Percentiles rank a stretch among this genome's conserved stretches.
Conservation (phyloP, 1,140 invertebrate genomes). For the Pseudomyrmex concolor region DNA sequence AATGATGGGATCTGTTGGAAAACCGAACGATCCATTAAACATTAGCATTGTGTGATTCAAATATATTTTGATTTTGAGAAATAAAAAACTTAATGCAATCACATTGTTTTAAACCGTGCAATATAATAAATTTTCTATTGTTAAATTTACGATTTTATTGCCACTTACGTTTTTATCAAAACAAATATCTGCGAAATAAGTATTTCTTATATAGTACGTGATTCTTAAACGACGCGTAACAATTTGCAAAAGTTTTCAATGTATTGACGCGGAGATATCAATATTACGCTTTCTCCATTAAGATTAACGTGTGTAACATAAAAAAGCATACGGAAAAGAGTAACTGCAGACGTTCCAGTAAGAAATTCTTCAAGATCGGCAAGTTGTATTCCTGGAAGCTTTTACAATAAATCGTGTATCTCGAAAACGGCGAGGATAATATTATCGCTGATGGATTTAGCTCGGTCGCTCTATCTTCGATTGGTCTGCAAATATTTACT, state of each 20-base stretch:
- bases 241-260: neutral
- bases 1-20: too few species aligned
- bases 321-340: neutral
- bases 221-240: neutral
- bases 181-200: neutral
- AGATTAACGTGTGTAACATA: conserved; percentile 1
- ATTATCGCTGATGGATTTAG: conserved; percentile 54
- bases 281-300: neutral
- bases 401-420: conserved; percentile 50
- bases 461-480: conserved; percentile 44
- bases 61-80: neutral
- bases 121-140: neutral
- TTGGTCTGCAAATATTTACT: conserved; percentile 58
- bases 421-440: conserved; percentile 37
- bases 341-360: conserved; percentile 18
- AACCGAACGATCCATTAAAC: neutral
- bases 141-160: too few species aligned
- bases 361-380: conserved; percentile 18
- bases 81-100: neutral
- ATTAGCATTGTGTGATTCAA: neutral
- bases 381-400: conserved; percentile 29
- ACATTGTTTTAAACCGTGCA: neutral
- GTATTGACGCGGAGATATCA: neutral
- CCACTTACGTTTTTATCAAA: neutral
- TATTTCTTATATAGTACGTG: neutral